Conservation (phyloP, 2,113 vertebrate genomes). For the Pyxicephalus adspersus region DNA sequence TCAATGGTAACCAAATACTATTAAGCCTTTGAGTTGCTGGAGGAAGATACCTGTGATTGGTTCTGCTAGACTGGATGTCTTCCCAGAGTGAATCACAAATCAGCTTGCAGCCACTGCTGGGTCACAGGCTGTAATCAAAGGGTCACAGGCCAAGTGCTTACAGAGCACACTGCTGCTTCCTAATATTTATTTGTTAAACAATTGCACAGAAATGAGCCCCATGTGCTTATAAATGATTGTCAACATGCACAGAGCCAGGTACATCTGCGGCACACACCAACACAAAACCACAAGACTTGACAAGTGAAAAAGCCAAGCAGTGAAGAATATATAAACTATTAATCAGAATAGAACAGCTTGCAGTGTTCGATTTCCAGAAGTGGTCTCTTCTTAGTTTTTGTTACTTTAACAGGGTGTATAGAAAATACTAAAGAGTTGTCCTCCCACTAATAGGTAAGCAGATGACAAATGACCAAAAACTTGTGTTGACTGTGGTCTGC, state of each 20-base stretch:
- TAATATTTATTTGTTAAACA: slow-evolving; percentile 17
- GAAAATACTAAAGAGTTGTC: no score
- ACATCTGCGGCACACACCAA: no score
- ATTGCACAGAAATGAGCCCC: neutral
- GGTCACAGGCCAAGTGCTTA: slow-evolving; percentile 30
- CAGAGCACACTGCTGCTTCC: neutral
- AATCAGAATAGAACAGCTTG: no score
- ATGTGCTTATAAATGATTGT: neutral
- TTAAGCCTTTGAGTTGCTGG: slow-evolving; percentile 46
- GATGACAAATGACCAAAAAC: no score
- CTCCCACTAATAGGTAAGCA: no score
- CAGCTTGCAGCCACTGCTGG: slow-evolving; percentile 20
- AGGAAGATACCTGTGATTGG: slow-evolving; percentile 52
- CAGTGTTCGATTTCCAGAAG: no score
- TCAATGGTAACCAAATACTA: slow-evolving; percentile 55
- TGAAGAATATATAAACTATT: no score
- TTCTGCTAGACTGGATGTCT: slow-evolving; percentile 46
- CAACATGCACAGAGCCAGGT: neutral
- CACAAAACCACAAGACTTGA: no score
- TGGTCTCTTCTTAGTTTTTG: no score
- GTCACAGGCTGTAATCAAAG: slow-evolving; percentile 41
- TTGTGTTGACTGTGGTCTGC: no score
- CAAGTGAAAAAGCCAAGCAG: no score
- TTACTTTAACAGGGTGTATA: no score
- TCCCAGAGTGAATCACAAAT: slow-evolving; percentile 39